These are phyloP conservation scores for Boulengeromyrus knoepffleri DNA, from an alignment of 2,113 vertebrate genomes.

Conservation along the genomic window DNA sequence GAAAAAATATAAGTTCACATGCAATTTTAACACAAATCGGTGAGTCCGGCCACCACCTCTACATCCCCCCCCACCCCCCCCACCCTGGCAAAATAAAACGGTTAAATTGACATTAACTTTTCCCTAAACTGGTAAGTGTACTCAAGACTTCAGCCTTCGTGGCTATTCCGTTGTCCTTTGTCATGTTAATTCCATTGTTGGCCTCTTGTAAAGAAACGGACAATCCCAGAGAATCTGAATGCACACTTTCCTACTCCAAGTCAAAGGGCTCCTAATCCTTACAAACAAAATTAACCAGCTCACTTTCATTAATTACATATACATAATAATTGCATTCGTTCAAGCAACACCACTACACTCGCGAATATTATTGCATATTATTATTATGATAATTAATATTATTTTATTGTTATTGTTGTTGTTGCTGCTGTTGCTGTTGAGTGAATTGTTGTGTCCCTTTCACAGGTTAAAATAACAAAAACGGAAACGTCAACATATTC, in stretches of 20 bases:
- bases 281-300: slow-evolving; percentile 41
- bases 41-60: background rate
- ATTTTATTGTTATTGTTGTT: background rate
- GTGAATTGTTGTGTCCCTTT: background rate
- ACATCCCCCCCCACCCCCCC: background rate
- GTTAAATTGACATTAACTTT: slow-evolving; percentile 37
- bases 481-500: background rate
- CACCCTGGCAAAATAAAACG: background rate
- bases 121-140: slow-evolving; percentile 43
- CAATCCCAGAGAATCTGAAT: slow-evolving; percentile 46
- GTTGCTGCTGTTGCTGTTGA: background rate
- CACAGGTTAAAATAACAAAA: background rate
- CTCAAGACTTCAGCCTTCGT: slow-evolving; percentile 48
- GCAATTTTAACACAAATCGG: background rate
- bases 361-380: background rate
- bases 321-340: slow-evolving; percentile 47
- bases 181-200: slow-evolving; percentile 67
- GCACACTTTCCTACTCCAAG: slow-evolving; percentile 55
- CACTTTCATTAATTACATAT: slow-evolving; percentile 49
- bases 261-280: slow-evolving; percentile 48
- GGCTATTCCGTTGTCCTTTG: slow-evolving; percentile 53
- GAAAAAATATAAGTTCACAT: background rate
- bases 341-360: background rate
- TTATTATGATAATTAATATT: background rate
- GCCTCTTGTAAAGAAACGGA: slow-evolving; percentile 52